phyloP scores from a whole-genome alignment of 2,888 invertebrate species.

The Argyresthia albistria region DNA sequence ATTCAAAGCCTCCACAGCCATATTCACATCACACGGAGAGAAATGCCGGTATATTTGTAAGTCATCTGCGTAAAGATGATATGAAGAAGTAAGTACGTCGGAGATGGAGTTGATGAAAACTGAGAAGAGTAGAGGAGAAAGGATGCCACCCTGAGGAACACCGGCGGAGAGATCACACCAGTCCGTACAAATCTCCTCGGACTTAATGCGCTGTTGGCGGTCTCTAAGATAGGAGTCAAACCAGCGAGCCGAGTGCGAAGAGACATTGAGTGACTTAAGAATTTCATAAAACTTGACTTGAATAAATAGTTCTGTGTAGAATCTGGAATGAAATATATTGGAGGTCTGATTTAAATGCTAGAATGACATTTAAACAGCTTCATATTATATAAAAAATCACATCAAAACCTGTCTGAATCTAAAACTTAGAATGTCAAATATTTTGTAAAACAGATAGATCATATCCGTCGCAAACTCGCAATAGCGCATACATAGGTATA shows the following conservation, averaged over 20 bases:
- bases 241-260: not conserved
- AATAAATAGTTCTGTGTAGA: no score
- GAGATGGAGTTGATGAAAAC: constrained; percentile 3
- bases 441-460: no score
- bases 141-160: constrained; percentile 3
- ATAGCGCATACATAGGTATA: no score
- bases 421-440: no score
- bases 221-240: constrained; percentile 3
- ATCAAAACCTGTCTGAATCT: no score
- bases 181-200: not conserved
- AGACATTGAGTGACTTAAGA: constrained; percentile 4
- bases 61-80: constrained; percentile 6
- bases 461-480: no score
- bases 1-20: not conserved
- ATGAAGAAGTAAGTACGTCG: not conserved
- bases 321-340: no score
- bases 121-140: constrained; percentile 3
- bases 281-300: no score
- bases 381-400: no score
- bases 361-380: no score
- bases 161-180: constrained; percentile 2
- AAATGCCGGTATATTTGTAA: constrained; percentile 2
- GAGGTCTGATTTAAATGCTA: no score
- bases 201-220: not conserved
- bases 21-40: not conserved